Percentiles rank a stretch among this genome's conserved stretches.
phyloP scores from a whole-genome alignment of 2,888 invertebrate species.

The Poecilus cupreus region DNA sequence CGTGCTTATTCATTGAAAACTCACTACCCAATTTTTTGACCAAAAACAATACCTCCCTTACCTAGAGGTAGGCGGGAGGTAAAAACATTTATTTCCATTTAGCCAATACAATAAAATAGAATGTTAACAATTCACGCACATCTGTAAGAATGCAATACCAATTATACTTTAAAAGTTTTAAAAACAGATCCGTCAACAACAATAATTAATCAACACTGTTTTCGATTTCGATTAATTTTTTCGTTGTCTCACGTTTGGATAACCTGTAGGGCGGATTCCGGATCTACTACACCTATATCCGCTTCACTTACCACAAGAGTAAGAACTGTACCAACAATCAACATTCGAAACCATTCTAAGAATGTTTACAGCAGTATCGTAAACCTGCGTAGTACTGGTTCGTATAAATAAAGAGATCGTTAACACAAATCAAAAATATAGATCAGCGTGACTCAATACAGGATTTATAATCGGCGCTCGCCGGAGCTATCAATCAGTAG shows the following conservation, averaged over 20 bases:
- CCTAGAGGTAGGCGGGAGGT: too few species aligned
- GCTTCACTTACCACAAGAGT: background rate
- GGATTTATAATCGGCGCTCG: conserved; percentile 35
- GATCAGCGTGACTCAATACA: conserved; percentile 50
- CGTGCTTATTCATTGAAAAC: too few species aligned
- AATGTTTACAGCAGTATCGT: background rate
- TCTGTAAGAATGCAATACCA: too few species aligned
- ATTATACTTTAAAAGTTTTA: too few species aligned
- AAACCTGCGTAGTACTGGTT: background rate
- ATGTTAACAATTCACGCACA: too few species aligned
- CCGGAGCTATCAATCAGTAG: conserved; percentile 23
- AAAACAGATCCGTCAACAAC: background rate
- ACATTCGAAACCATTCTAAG: background rate
- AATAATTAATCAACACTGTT: background rate
- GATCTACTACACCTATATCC: conserved; percentile 10
- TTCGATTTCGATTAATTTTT: background rate
- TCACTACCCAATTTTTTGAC: too few species aligned
- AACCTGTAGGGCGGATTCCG: background rate
- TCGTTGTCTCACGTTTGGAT: background rate
- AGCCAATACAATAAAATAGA: too few species aligned
- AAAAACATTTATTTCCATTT: too few species aligned
- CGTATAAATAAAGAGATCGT: conserved; percentile 47
- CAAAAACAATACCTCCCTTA: too few species aligned
- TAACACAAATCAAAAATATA: conserved; percentile 54
- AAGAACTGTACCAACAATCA: background rate